Evolutionary conservation across 2,888 invertebrate species (phyloP).

Genomic region (Listrodromus nycthemerus): DNA sequence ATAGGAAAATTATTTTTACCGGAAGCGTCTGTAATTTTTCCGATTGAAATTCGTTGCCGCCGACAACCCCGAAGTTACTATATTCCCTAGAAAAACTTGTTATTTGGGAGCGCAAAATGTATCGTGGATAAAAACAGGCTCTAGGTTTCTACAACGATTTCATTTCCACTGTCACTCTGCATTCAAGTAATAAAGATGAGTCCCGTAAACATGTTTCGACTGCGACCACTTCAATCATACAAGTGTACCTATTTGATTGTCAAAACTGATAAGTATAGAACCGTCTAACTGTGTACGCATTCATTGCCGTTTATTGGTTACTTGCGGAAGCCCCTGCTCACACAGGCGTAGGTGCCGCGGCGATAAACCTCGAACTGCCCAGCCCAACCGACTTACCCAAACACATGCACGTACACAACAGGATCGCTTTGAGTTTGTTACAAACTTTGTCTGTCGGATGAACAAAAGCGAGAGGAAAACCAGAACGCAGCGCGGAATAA

Average conservation of each 20-base stretch:
- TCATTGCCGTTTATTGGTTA: constrained; percentile 28
- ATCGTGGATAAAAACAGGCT: too few species aligned
- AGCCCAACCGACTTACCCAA: background rate
- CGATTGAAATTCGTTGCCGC: background rate
- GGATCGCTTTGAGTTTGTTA: constrained; percentile 44
- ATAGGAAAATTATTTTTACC: too few species aligned
- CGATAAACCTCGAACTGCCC: constrained; percentile 11
- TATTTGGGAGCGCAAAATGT: background rate
- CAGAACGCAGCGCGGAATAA: constrained; percentile 26
- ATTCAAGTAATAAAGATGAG: background rate
- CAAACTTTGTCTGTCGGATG: constrained; percentile 24
- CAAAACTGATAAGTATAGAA: background rate
- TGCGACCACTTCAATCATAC: background rate
- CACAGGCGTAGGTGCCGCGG: background rate
- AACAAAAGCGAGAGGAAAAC: constrained; percentile 25
- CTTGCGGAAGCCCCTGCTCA: background rate
- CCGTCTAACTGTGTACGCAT: background rate
- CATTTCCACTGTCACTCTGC: too few species aligned
- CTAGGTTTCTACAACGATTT: too few species aligned
- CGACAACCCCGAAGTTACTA: background rate
- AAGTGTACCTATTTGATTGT: background rate
- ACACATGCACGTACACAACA: background rate
- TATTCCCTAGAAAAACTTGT: background rate
- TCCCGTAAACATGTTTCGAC: background rate
- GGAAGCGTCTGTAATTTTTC: background rate